phyloP scores from a whole-genome alignment of 2,888 invertebrate species.

The Ennomos erosarius region DNA sequence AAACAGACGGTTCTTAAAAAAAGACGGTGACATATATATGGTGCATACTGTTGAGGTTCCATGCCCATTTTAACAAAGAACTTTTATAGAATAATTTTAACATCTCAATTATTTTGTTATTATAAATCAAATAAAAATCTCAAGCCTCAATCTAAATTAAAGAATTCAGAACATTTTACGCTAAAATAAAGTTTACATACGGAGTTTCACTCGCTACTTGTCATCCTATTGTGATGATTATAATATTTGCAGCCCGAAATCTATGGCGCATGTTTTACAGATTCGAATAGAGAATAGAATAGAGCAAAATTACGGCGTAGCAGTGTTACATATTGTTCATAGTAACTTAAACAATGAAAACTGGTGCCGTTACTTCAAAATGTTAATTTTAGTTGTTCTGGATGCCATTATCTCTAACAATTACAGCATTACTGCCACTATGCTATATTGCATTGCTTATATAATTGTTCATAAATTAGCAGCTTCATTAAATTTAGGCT shows the following conservation, averaged over 20 bases:
- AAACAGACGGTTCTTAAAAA: too few relatives aligned
- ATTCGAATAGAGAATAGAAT: background rate
- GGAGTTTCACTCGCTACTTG: too few relatives aligned
- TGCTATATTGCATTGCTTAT: constrained; percentile 13
- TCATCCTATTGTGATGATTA: too few relatives aligned
- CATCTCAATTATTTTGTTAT: too few relatives aligned
- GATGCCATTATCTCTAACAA: constrained; percentile 37
- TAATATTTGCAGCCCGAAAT: background rate
- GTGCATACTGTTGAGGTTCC: too few relatives aligned
- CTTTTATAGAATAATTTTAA: too few relatives aligned
- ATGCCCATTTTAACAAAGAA: too few relatives aligned
- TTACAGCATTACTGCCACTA: constrained; percentile 26
- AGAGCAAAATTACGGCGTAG: constrained; percentile 3
- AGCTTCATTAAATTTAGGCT: constrained; percentile 7
- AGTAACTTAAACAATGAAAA: constrained; percentile 14
- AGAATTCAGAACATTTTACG: too few relatives aligned
- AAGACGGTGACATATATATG: too few relatives aligned
- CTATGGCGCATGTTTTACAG: background rate
- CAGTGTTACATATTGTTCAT: background rate
- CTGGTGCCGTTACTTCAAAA: constrained; percentile 16
- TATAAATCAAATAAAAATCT: too few relatives aligned
- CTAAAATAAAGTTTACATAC: too few relatives aligned
- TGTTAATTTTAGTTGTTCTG: constrained; percentile 42
- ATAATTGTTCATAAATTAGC: constrained; percentile 24
- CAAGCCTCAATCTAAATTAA: too few relatives aligned